Evolutionary conservation across 2,888 invertebrate species (phyloP).

Genomic region (Apotomis betuletana): DNA sequence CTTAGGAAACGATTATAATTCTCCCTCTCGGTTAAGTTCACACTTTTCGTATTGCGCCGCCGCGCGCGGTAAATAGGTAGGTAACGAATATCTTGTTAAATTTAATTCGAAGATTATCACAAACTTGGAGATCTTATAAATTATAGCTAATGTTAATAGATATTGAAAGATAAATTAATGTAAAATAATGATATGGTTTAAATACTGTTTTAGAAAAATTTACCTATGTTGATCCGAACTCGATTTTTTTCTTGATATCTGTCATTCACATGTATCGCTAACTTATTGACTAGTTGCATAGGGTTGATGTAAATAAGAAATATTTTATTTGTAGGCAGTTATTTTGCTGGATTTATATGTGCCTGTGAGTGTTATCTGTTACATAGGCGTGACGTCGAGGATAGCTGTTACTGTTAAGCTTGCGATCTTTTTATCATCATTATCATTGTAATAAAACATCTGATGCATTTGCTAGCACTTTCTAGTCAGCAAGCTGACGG

Average conservation of each 20-base stretch:
- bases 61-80: constrained; percentile 76
- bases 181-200: constrained; percentile 77
- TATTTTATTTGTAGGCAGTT: constrained; percentile 70
- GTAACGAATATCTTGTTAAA: constrained; percentile 81
- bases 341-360: constrained; percentile 75
- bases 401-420: constrained; percentile 26
- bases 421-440: constrained; percentile 14
- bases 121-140: constrained; percentile 80
- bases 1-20: constrained; percentile 73
- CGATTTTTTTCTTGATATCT: constrained; percentile 71
- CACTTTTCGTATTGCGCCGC: constrained; percentile 68
- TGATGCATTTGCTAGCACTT: background rate
- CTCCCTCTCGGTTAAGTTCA: constrained; percentile 72
- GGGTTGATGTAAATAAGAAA: constrained; percentile 74
- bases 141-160: constrained; percentile 82
- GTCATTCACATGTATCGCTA: constrained; percentile 71
- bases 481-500: background rate
- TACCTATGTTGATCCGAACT: constrained; percentile 80
- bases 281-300: constrained; percentile 75
- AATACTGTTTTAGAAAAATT: constrained; percentile 82
- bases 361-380: constrained; percentile 63
- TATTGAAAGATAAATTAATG: constrained; percentile 76
- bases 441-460: background rate
- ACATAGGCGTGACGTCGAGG: constrained; percentile 56
- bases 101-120: constrained; percentile 77